A percentile compares a stretch with the other conserved stretches of the same genome.
Evolutionary conservation across 2,797 vertebrate species (phyloP).

Genomic region (Onychomys torridus): DNA sequence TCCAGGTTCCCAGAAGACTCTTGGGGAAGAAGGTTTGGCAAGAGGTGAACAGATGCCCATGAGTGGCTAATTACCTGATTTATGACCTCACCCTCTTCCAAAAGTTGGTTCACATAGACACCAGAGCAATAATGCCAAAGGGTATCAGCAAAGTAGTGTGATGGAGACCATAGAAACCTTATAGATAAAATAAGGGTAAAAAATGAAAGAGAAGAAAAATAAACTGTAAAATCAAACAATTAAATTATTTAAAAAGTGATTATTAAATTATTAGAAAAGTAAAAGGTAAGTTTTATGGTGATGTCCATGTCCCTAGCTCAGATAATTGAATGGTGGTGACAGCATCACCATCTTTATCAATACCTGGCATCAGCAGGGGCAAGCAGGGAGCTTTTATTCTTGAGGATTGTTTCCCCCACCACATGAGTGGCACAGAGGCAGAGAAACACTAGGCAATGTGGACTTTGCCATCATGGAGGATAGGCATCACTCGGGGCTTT

Average conservation of each 20-base stretch:
- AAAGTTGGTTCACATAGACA: neutral
- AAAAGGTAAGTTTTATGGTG: neutral
- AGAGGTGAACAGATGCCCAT: neutral
- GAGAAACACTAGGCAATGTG: neutral
- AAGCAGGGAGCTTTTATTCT: neutral
- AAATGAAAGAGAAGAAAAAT: constrained; percentile 29
- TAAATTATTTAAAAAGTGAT: neutral
- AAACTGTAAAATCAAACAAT: neutral
- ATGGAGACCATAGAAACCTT: neutral
- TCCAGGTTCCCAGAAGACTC: neutral
- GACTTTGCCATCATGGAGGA: neutral
- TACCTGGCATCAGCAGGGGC: no score
- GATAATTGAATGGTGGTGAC: neutral
- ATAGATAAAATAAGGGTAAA: neutral
- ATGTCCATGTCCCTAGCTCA: neutral
- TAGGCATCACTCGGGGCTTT: neutral
- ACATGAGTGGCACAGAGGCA: neutral
- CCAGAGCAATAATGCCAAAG: neutral
- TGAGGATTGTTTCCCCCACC: neutral
- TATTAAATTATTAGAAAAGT: neutral
- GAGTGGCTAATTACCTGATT: constrained; percentile 7
- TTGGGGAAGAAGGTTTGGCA: neutral
- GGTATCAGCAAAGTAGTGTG: neutral
- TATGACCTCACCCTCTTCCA: neutral
- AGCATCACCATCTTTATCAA: neutral